These are phyloP conservation scores for Sthenelais limicola DNA, from an alignment of 2,888 invertebrate genomes.

Conservation along the genomic window DNA sequence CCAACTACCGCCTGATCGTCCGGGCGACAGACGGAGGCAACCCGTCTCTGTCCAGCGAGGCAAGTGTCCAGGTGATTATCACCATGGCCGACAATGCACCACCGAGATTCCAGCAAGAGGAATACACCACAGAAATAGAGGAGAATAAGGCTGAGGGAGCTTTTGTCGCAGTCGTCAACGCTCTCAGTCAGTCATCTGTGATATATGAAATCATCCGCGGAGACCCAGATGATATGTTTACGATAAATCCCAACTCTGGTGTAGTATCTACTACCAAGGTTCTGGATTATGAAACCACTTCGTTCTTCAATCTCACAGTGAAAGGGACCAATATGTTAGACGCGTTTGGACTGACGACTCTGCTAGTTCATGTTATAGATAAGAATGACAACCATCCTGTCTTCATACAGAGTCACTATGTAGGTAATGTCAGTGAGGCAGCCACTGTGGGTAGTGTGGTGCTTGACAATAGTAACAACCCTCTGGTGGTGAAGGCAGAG, in stretches of 20 bases:
- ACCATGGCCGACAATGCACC: constrained; percentile 95
- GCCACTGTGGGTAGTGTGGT: constrained; percentile 81
- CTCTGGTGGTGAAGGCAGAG: constrained; percentile 86
- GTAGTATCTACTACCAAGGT: constrained; percentile 82
- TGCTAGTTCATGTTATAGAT: constrained; percentile 89
- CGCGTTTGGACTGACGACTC: constrained; percentile 80
- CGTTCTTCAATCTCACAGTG: constrained; percentile 87
- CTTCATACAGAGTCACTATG: constrained; percentile 82
- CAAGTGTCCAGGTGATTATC: constrained; percentile 89
- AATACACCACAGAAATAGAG: constrained; percentile 61
- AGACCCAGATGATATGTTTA: constrained; percentile 83
- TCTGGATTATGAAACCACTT: constrained; percentile 83
- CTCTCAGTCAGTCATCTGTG: constrained; percentile 64
- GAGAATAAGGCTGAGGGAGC: constrained; percentile 62
- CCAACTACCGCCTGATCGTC: constrained; percentile 84
- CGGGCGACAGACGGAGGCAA: constrained; percentile 91
- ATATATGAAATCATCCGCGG: constrained; percentile 84
- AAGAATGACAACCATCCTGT: constrained; percentile 78
- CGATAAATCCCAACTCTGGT: constrained; percentile 87
- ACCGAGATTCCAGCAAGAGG: constrained; percentile 80
- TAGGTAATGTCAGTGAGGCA: constrained; percentile 49
- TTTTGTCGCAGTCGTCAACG: constrained; percentile 58
- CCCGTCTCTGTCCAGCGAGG: constrained; percentile 79
- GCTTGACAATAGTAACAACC: constrained; percentile 76
- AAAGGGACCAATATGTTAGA: constrained; percentile 89